Conservation (phyloP, 1,140 invertebrate species). For the Theocolax elegans region DNA sequence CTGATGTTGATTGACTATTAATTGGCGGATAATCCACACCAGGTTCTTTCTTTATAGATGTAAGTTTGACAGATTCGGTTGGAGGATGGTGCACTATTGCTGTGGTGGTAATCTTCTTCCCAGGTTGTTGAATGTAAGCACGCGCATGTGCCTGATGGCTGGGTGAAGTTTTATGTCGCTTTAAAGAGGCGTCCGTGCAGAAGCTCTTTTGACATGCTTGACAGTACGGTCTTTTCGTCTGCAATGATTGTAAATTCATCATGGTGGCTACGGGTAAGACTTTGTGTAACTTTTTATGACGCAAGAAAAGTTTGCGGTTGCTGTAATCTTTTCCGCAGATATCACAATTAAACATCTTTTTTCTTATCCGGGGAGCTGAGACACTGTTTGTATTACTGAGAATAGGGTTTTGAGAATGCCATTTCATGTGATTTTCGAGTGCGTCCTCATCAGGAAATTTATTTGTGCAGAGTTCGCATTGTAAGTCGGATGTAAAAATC, state of each 20-base stretch:
- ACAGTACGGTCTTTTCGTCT: conserved; percentile 64
- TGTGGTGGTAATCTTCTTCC: conserved; percentile 24
- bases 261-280: conserved; percentile 22
- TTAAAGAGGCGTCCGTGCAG: conserved; percentile 65
- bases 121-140: neutral
- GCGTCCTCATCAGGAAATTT: conserved; percentile 70
- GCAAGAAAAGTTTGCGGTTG: conserved; percentile 63
- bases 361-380: neutral
- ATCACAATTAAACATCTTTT: conserved; percentile 68
- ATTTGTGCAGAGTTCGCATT: conserved; percentile 72
- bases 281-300: conserved; percentile 67
- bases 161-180: conserved; percentile 64
- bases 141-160: conserved; percentile 4
- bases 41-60: conserved; percentile 24
- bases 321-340: conserved; percentile 73
- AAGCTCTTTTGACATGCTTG: conserved; percentile 70
- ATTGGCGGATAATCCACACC: neutral
- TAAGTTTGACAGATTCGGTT: neutral
- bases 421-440: conserved; percentile 69
- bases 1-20: too few relatives aligned
- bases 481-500: conserved; percentile 62
- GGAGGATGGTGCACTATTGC: conserved; percentile 19
- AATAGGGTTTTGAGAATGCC: conserved; percentile 62
- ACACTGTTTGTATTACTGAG: conserved; percentile 27
- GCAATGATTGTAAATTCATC: conserved; percentile 51